Percentiles rank a stretch among this genome's conserved stretches.
Conservation (phyloP, 2,113 vertebrate genomes). For the Ovibos moschatus region DNA sequence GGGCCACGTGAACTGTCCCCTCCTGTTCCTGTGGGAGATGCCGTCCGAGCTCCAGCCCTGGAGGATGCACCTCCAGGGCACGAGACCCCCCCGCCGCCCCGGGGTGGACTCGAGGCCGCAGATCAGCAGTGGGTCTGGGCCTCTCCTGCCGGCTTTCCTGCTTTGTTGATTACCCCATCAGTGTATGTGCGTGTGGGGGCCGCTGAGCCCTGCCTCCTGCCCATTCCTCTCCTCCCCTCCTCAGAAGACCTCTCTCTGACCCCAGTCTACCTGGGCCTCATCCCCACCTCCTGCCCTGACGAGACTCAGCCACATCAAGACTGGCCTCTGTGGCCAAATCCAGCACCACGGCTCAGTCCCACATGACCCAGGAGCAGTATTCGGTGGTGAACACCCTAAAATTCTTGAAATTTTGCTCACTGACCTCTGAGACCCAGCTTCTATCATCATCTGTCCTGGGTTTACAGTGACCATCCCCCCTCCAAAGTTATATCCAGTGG, state of each 20-base stretch:
- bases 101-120: accelerated
- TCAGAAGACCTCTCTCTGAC: background rate
- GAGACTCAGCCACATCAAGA: background rate
- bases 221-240: background rate
- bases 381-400: background rate
- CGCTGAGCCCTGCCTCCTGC: background rate
- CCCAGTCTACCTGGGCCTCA: background rate
- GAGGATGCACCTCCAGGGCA: background rate
- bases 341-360: accelerated
- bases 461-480: background rate
- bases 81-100: background rate
- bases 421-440: background rate
- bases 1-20: background rate
- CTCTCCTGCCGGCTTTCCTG: background rate
- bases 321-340: background rate
- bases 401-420: background rate
- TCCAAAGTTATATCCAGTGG: background rate
- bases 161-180: background rate
- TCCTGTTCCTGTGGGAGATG: background rate
- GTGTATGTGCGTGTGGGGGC: accelerated
- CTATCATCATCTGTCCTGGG: background rate
- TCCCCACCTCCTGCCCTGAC: background rate
- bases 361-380: background rate
- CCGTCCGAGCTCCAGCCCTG: background rate
- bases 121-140: background rate